Evolutionary conservation across 2,797 vertebrate species (phyloP), one percentile per base, ranked within the genome.

Genomic region (Rhinichthys osculus): DNA sequence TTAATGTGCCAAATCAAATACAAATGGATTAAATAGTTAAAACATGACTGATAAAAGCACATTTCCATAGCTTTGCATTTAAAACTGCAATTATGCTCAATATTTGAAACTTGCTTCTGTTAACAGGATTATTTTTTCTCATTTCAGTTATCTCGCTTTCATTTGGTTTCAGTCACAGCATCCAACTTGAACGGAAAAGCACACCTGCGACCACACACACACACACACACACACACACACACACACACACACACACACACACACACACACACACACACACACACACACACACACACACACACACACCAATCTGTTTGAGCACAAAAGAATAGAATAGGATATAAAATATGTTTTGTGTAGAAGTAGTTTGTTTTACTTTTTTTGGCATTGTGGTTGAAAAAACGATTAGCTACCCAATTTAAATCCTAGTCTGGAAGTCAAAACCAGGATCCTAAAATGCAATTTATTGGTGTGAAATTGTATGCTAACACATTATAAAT

Each of bases 121-220:
- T 74, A 21, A 86, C 66, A 74, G 14, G 77, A 16, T 84, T 44
- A 73, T 87, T 80, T 81, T 59, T 80, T 59, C 35, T 44, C 64
- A 81, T 82, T 44, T 73, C 17, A 80, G 78, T 78, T 59, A 67
- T 87, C 82, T 3, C 52, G 44, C 76, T 81, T 72, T 79, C 33
- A 82, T 89, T 82, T 69, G 40, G 42, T 57, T 44, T 86, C 72
- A 82, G 38, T 83, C 71, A 52, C 83, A 84, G 57, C 54, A 80
- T 27, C 17, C 74, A 69, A 54, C 62, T 23, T 30, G 44, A 9
- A 30, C 17, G 30, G 62, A 84, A 84, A 85, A 21, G 35, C 57
- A 16, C 78, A 84, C 73, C n/a, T 67, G 82, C 76, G 59, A 77
- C 13, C 17, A 71, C 2, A 64, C 1, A 4, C 23, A 27, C 19